Conservation (phyloP, 2,113 vertebrate species). For the Falco punctatus region DNA sequence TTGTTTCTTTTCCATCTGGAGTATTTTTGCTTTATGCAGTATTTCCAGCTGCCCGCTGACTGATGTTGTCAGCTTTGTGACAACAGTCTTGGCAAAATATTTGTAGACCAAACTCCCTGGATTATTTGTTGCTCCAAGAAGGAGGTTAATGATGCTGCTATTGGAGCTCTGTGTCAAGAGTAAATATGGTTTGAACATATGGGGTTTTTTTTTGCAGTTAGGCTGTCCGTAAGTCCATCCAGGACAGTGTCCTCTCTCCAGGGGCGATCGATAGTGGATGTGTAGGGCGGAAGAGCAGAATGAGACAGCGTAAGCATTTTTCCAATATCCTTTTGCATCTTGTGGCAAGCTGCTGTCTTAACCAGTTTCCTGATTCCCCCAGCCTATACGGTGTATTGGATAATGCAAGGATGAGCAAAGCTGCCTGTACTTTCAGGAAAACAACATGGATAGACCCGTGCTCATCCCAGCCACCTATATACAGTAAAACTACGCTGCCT, state of each 20-base stretch:
- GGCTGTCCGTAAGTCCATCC: neutral
- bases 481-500: neutral
- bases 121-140: neutral
- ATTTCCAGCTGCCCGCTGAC: neutral
- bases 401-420: neutral
- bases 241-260: neutral
- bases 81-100: constrained; percentile 39
- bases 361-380: neutral
- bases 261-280: neutral
- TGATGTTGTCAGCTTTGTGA: constrained; percentile 37
- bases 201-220: neutral
- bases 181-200: neutral
- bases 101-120: constrained; percentile 10
- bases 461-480: neutral
- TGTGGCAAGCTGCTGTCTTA: neutral
- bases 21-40: neutral
- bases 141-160: neutral
- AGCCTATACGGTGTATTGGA: neutral
- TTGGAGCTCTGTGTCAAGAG: neutral
- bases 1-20: constrained; percentile 20
- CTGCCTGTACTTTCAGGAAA: neutral
- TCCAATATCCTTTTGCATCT: neutral
- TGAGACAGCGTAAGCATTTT: neutral
- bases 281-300: neutral
- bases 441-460: neutral